Evolutionary conservation across 1,140 invertebrate genomes (phyloP).

Genomic region (Drosophila mojavensis): DNA sequence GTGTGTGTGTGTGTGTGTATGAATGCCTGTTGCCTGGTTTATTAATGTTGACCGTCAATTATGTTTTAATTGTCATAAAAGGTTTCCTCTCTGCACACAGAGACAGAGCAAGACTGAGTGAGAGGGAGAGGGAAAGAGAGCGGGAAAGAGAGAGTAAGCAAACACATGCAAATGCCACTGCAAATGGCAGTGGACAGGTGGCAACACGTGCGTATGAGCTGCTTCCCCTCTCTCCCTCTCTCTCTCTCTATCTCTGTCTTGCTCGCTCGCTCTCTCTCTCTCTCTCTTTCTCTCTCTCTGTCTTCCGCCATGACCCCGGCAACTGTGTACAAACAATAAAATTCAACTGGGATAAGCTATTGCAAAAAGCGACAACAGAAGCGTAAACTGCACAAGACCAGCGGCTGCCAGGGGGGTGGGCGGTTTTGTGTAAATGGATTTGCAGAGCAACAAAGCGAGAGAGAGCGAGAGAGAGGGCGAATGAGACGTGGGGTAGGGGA

Average conservation of each 20-base stretch:
- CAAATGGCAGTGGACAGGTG: constrained; percentile 19
- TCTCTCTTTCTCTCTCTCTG: no score
- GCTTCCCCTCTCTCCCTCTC: background rate
- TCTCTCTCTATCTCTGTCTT: no score
- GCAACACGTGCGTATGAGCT: constrained; percentile 21
- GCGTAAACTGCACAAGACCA: constrained; percentile 11
- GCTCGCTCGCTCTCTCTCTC: no score
- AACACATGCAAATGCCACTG: constrained; percentile 31
- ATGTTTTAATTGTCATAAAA: constrained; percentile 84
- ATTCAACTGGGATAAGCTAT: constrained; percentile 78
- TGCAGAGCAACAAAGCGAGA: background rate
- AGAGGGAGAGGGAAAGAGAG: background rate
- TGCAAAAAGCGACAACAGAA: constrained; percentile 49
- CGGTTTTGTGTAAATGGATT: background rate
- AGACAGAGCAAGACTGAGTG: background rate
- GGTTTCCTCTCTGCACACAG: constrained; percentile 68
- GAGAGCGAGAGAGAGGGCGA: background rate
- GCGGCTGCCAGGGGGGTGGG: background rate
- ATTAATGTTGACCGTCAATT: constrained; percentile 84
- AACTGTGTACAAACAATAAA: constrained; percentile 72
- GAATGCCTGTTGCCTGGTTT: constrained; percentile 57
- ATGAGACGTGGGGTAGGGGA: background rate
- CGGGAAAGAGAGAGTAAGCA: background rate
- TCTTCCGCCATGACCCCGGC: background rate
- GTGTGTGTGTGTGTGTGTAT: background rate